phyloP scores from a whole-genome alignment of 2,797 vertebrate genomes.

The Anas capensis region DNA sequence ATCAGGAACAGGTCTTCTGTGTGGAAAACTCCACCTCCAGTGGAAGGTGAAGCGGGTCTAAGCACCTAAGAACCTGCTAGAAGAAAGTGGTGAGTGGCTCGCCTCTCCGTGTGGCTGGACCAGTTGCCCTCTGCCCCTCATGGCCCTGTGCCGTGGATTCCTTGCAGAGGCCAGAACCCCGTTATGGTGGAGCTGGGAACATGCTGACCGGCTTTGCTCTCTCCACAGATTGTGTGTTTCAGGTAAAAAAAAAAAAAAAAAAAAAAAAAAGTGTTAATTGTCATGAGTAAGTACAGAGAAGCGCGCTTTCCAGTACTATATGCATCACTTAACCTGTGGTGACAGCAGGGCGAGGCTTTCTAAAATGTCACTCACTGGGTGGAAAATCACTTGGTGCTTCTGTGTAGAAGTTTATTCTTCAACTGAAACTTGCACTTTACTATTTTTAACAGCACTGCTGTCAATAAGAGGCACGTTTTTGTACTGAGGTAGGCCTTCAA shows the following conservation, averaged over 20 bases:
- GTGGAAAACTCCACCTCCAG: not conserved
- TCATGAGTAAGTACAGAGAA: not conserved
- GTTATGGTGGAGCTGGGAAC: not conserved
- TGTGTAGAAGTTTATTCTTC: not conserved
- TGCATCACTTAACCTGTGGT: not conserved
- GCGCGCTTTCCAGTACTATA: not conserved
- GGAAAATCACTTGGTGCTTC: not conserved
- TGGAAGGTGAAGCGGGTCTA: not conserved
- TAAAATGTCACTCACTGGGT: not conserved
- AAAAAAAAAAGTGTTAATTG: not conserved
- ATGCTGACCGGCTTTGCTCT: not conserved
- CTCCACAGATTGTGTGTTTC: not conserved
- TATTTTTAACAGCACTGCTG: not conserved
- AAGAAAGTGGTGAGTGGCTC: rapidly evolving
- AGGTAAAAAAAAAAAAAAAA: not conserved
- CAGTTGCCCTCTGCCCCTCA: not conserved
- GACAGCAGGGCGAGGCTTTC: not conserved
- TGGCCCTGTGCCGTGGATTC: not conserved
- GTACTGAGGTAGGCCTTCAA: not conserved
- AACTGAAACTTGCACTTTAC: not conserved
- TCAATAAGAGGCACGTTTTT: not conserved
- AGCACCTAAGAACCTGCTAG: not conserved
- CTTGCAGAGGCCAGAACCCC: not conserved
- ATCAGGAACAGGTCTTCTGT: not conserved
- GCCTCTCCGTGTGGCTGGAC: not conserved